These are phyloP conservation scores for Drosophila parabipectinata DNA, from an alignment of 1,140 invertebrate species.

Conservation along the genomic window DNA sequence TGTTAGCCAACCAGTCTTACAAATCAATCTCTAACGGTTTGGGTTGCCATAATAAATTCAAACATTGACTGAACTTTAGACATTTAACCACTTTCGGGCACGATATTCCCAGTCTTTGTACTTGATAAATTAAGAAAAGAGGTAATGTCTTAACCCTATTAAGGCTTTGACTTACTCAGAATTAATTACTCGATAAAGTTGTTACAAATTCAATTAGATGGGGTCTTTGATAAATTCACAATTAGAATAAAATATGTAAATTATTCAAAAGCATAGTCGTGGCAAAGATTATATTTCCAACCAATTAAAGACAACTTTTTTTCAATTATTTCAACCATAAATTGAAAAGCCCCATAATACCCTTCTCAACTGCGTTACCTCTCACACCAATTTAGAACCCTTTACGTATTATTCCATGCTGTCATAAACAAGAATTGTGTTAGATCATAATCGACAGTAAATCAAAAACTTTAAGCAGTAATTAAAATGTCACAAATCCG, in stretches of 20 bases:
- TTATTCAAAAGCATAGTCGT: too few species aligned
- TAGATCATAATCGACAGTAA: constrained; percentile 54
- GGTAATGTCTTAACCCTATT: too few species aligned
- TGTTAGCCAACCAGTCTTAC: not conserved
- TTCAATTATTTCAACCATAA: too few species aligned
- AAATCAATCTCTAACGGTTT: constrained; percentile 14
- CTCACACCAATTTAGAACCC: not conserved
- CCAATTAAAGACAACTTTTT: too few species aligned
- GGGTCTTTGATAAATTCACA: constrained; percentile 13
- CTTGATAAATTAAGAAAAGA: too few species aligned
- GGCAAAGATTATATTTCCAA: too few species aligned
- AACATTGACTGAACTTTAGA: constrained; percentile 3
- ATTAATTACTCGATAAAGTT: constrained; percentile 10
- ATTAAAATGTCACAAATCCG: constrained; percentile 74
- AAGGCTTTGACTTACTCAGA: not conserved
- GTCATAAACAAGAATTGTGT: constrained; percentile 19
- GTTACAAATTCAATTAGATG: constrained; percentile 14
- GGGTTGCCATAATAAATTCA: not conserved
- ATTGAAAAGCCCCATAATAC: not conserved
- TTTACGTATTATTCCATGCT: not conserved
- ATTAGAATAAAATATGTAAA: constrained; percentile 22
- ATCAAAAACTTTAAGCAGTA: constrained; percentile 68
- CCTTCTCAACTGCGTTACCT: not conserved
- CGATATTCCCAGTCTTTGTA: not conserved
- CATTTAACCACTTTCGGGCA: not conserved